These are phyloP conservation scores for Xestia xanthographa DNA, from an alignment of 2,888 invertebrate species.

Conservation along the genomic window DNA sequence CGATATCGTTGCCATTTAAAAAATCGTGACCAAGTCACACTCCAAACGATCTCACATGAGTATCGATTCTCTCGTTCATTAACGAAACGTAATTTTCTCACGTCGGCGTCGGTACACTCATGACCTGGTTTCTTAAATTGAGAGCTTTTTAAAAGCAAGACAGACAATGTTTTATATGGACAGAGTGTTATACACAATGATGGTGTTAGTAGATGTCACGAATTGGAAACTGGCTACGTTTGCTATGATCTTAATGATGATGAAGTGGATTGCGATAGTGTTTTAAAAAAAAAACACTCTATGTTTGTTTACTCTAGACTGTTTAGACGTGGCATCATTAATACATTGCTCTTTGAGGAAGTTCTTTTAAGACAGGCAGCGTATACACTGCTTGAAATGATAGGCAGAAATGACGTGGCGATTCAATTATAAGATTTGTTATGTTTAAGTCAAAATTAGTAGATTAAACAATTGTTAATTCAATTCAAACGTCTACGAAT, in stretches of 20 bases:
- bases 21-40: constrained; percentile 61
- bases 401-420: constrained; percentile 12
- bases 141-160: constrained; percentile 57
- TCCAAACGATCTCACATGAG: constrained; percentile 53
- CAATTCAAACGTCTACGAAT: not conserved
- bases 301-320: constrained; percentile 13
- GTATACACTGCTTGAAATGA: constrained; percentile 30
- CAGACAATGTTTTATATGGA: constrained; percentile 63
- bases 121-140: constrained; percentile 59
- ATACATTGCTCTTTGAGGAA: constrained; percentile 10
- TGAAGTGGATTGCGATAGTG: not conserved
- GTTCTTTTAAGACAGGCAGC: constrained; percentile 17
- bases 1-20: constrained; percentile 53
- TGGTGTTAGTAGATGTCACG: constrained; percentile 25
- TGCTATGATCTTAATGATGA: not conserved
- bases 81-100: constrained; percentile 71
- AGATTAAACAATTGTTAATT: constrained; percentile 15
- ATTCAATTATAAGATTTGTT: not conserved
- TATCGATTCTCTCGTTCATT: constrained; percentile 67
- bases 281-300: constrained; percentile 1
- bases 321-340: constrained; percentile 6
- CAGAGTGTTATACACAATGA: constrained; percentile 48
- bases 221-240: not conserved
- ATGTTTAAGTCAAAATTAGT: not conserved
- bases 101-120: constrained; percentile 60